Evolutionary conservation across 1,140 invertebrate species (phyloP), one percentile per base, ranked within the genome.

Genomic region (Periplaneta americana): DNA sequence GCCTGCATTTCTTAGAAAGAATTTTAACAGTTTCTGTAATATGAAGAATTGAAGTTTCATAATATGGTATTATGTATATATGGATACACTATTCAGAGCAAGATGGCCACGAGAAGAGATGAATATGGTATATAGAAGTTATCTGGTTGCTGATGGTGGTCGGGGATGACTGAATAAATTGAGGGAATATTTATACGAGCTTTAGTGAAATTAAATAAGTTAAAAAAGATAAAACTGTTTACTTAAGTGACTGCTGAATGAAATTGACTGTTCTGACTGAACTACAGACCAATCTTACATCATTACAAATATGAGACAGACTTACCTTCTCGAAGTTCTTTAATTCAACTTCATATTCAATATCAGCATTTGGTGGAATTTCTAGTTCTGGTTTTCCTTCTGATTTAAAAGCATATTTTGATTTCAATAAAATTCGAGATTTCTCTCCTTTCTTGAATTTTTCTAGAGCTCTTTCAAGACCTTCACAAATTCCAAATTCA

Each of bases 381-480:
- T 92, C 92, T 76, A 95, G 92, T 74, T 93, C 90, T 5, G 90
- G 78, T 79, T 93, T 93, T 28, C 96, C 96, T 82, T 90, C 87
- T 10, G 88, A 85, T 76, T 95, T 96, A 90, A 96, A 99, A 0
- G 94, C 97, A 89, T 96, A 96, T 85, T 94, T 92, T 6, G 95
- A 91, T 84, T 94, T 92, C 35, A 99, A 91, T 79, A 91, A 92
- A 11, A 99, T 85, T 75, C 88, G 88, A 2, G 96, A 95, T 81
- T 92, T 95, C 88, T 99, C 98, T 10, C 92, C 93, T 83, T 92
- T 92, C 83, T 93, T 94, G 87, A 99, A 97, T 85, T 94, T 95
- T 83, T 94, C 91, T 0, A 99, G 85, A 0, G 96, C 97, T 83
- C 91, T 90, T 87, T 99, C 98, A 28, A 99, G 86, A 4, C 97